phyloP scores from a whole-genome alignment of 2,797 vertebrate genomes.

The Erithacus rubecula region DNA sequence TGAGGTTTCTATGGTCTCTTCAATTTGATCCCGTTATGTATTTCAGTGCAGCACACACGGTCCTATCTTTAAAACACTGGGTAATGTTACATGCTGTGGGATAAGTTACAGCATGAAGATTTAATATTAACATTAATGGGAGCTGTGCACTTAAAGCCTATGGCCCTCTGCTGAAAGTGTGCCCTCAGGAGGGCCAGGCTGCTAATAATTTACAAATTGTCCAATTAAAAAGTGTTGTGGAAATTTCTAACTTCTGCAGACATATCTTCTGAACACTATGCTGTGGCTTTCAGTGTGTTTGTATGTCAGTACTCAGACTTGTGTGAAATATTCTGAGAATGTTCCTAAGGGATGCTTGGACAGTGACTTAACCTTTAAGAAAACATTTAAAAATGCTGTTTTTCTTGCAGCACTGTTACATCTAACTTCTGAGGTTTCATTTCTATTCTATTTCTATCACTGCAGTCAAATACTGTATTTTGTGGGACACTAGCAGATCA shows the following conservation, averaged over 20 bases:
- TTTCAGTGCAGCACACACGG: constrained; percentile 6
- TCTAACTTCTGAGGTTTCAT: neutral
- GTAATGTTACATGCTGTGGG: constrained; percentile 18
- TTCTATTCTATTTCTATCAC: neutral
- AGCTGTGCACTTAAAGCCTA: neutral
- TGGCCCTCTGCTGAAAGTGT: neutral
- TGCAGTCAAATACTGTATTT: neutral
- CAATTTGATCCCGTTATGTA: neutral
- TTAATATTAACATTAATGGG: constrained; percentile 19
- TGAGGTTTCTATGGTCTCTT: neutral
- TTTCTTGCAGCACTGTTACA: neutral
- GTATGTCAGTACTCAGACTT: neutral
- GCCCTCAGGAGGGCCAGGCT: neutral
- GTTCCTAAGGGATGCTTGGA: neutral
- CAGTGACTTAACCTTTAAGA: neutral
- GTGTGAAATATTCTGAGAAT: neutral
- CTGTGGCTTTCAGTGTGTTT: neutral
- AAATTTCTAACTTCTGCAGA: neutral
- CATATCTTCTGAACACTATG: neutral
- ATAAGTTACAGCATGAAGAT: constrained; percentile 34
- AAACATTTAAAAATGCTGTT: accelerated
- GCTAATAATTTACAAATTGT: constrained; percentile 16
- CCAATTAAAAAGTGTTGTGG: neutral
- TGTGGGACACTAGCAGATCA: neutral
- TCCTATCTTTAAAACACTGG: constrained; percentile 54